Conservation (phyloP, 2,888 invertebrate genomes). For the Himalopsyche anomala region DNA sequence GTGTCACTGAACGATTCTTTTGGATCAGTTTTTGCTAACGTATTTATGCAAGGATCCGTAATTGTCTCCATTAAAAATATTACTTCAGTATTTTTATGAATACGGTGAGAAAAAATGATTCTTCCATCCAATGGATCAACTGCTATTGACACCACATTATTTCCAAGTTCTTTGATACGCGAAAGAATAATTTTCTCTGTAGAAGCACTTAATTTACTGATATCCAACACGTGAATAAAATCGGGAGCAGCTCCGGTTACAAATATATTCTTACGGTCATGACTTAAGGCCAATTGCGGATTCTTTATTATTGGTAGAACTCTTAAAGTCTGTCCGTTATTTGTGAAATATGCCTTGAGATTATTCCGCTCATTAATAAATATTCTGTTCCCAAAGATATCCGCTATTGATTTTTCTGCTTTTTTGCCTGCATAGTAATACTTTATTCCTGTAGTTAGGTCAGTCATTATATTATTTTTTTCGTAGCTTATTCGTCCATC, state of each 20-base stretch:
- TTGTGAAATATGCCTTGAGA: neutral
- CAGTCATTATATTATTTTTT: neutral
- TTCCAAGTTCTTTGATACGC: neutral
- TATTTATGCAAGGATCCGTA: neutral
- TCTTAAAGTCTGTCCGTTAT: neutral
- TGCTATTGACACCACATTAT: neutral
- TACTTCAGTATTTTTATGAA: neutral
- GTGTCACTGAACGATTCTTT: neutral
- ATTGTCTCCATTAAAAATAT: neutral
- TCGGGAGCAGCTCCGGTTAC: neutral
- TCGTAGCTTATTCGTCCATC: constrained; percentile 23
- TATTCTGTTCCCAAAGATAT: neutral
- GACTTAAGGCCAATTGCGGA: neutral
- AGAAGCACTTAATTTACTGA: neutral
- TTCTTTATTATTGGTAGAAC: neutral
- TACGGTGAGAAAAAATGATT: neutral
- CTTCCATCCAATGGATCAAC: constrained; percentile 1
- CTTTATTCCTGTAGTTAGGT: neutral
- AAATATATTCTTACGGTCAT: neutral
- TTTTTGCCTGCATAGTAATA: neutral
- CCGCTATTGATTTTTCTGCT: neutral
- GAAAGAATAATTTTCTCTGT: neutral
- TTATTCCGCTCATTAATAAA: neutral
- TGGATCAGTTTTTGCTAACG: neutral
- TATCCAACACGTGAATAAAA: neutral